Evolutionary conservation across 2,113 vertebrate species (phyloP).

Genomic region (Podocnemis expansa): DNA sequence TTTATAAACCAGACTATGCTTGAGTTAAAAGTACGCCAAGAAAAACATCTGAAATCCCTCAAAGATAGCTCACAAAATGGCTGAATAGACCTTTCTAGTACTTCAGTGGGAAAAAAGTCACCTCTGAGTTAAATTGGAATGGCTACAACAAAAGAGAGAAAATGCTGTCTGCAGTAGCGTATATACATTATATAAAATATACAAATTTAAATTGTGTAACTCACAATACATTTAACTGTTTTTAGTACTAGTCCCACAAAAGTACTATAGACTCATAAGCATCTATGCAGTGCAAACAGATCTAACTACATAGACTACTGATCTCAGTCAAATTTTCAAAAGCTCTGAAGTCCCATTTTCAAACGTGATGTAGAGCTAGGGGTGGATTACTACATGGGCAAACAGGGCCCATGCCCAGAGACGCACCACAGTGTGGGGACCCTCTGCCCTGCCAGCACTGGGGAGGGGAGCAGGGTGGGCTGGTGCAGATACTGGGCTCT

Average conservation of each 20-base stretch:
- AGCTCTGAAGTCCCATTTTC: neutral
- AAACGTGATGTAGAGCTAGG: too few relatives aligned
- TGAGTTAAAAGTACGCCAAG: neutral
- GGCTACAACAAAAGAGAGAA: neutral
- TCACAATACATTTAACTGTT: neutral
- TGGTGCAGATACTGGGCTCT: too few relatives aligned
- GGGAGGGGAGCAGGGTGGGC: too few relatives aligned
- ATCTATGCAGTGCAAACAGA: too few relatives aligned
- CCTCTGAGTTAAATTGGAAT: constrained; percentile 51
- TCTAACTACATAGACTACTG: neutral
- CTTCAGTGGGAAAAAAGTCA: neutral
- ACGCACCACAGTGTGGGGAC: too few relatives aligned
- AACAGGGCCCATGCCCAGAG: too few relatives aligned
- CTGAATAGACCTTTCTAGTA: constrained; percentile 53
- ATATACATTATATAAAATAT: neutral
- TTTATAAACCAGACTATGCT: neutral
- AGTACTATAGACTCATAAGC: too few relatives aligned
- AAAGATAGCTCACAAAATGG: neutral
- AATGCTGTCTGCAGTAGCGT: neutral
- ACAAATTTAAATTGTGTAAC: neutral
- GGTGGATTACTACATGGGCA: too few relatives aligned
- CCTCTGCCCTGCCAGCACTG: too few relatives aligned
- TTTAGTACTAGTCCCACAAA: neutral
- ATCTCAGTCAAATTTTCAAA: neutral
- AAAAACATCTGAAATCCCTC: neutral